These are phyloP conservation scores for Cryptocheilus praepositus DNA, from an alignment of 2,888 invertebrate species.

Conservation along the genomic window DNA sequence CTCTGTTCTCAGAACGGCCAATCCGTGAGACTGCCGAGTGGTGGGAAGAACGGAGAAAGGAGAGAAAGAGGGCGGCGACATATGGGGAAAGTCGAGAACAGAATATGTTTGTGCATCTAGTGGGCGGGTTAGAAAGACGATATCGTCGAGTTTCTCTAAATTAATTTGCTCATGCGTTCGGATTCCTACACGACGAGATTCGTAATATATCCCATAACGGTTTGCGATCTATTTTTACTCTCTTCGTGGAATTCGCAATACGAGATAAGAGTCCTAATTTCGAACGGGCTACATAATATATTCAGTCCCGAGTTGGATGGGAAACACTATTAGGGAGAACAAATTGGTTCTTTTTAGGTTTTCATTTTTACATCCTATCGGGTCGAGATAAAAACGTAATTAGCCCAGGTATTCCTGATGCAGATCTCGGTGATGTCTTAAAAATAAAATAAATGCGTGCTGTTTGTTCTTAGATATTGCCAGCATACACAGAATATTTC, in stretches of 20 bases:
- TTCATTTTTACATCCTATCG: too few relatives aligned
- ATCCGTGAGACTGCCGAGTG: conserved; percentile 18
- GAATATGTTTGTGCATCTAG: conserved; percentile 6
- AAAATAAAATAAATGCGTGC: too few relatives aligned
- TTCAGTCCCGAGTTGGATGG: too few relatives aligned
- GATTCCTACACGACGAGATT: too few relatives aligned
- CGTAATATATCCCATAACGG: neutral
- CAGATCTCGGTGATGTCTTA: too few relatives aligned
- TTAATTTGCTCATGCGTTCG: too few relatives aligned
- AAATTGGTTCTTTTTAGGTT: too few relatives aligned
- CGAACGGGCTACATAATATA: neutral
- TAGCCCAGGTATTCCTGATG: too few relatives aligned
- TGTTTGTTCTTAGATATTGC: too few relatives aligned
- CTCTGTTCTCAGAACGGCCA: conserved; percentile 19
- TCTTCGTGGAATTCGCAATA: neutral
- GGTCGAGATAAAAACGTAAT: too few relatives aligned
- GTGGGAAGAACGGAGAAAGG: neutral
- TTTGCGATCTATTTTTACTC: conserved; percentile 3
- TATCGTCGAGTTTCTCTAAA: neutral
- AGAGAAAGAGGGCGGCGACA: conserved; percentile 11
- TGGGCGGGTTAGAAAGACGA: conserved; percentile 13
- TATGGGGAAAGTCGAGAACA: conserved; percentile 13
- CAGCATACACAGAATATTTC: too few relatives aligned
- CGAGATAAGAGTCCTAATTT: conserved; percentile 15
- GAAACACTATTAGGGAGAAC: too few relatives aligned